Evolutionary conservation across 2,888 invertebrate species (phyloP).

Genomic region (Physocephala rufipes): DNA sequence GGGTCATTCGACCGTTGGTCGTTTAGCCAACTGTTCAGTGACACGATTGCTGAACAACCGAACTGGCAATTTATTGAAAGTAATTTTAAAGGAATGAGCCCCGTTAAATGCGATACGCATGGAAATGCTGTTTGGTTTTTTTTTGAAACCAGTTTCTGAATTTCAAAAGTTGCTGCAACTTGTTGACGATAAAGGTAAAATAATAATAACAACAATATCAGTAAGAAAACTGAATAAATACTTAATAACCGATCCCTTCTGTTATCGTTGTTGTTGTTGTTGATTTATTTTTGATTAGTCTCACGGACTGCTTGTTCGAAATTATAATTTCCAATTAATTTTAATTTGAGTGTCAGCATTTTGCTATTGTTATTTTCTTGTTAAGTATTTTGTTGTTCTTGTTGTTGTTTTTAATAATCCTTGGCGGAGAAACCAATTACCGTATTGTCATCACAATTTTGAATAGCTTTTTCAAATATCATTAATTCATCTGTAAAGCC

Average conservation of each 20-base stretch:
- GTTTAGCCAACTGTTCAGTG: not conserved
- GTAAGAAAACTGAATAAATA: not conserved
- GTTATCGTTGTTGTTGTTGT: not conserved
- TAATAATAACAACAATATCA: not conserved
- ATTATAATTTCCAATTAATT: conserved; percentile 6
- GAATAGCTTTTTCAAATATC: not conserved
- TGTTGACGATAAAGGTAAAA: not conserved
- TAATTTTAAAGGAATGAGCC: not conserved
- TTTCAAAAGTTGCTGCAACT: not conserved
- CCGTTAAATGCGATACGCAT: not conserved
- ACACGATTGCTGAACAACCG: not conserved
- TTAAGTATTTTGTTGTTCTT: not conserved
- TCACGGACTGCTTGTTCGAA: not conserved
- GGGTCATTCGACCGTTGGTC: not conserved
- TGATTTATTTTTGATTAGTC: conserved; percentile 5
- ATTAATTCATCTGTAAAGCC: not conserved
- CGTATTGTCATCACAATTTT: conserved; percentile 18
- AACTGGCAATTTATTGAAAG: not conserved
- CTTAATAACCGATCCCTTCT: not conserved
- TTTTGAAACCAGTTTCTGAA: too few relatives aligned
- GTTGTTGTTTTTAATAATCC: not conserved
- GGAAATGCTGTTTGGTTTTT: too few relatives aligned
- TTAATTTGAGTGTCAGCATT: not conserved
- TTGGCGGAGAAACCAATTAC: conserved; percentile 8
- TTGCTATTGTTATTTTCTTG: not conserved